Percentiles rank a stretch among this genome's conserved stretches.
Conservation (phyloP, 1,140 invertebrate species). For the Drosophila persimilis region DNA sequence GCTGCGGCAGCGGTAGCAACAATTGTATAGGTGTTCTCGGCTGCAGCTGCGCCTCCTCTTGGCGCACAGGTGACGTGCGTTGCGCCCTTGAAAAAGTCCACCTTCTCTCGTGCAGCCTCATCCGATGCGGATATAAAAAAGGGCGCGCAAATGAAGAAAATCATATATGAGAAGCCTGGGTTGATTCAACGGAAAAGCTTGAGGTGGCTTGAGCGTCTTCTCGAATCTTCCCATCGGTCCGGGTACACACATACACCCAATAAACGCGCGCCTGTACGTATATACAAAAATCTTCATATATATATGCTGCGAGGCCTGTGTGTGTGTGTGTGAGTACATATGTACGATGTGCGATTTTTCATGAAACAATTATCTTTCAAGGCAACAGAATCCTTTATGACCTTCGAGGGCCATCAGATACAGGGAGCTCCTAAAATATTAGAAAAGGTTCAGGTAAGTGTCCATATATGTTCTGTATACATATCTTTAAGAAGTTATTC, state of each 20-base stretch:
- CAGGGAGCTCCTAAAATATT: conserved; percentile 96
- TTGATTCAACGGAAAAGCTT: background rate
- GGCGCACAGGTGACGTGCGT: conserved; percentile 51
- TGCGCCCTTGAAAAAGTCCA: conserved; percentile 55
- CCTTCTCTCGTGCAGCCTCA: background rate
- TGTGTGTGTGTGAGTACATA: background rate
- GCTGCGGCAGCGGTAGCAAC: too few relatives aligned
- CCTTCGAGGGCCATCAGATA: conserved; percentile 96
- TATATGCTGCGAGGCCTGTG: background rate
- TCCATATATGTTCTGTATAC: background rate
- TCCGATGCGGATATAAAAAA: conserved; percentile 24
- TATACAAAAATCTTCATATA: conserved; percentile 2
- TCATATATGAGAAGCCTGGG: conserved; percentile 8
- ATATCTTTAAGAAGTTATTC: background rate
- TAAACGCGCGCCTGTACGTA: background rate
- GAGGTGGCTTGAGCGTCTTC: background rate
- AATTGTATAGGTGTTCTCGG: background rate
- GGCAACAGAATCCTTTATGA: conserved; percentile 96
- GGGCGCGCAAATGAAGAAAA: conserved; percentile 52
- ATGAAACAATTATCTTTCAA: conserved; percentile 83
- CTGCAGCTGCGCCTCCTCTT: background rate
- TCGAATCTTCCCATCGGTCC: conserved; percentile 1
- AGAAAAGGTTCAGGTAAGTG: conserved; percentile 95
- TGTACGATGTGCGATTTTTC: conserved; percentile 1
- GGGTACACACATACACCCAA: conserved; percentile 25